Evolutionary conservation across 2,113 vertebrate species (phyloP).

Genomic region (Arenaria interpres): DNA sequence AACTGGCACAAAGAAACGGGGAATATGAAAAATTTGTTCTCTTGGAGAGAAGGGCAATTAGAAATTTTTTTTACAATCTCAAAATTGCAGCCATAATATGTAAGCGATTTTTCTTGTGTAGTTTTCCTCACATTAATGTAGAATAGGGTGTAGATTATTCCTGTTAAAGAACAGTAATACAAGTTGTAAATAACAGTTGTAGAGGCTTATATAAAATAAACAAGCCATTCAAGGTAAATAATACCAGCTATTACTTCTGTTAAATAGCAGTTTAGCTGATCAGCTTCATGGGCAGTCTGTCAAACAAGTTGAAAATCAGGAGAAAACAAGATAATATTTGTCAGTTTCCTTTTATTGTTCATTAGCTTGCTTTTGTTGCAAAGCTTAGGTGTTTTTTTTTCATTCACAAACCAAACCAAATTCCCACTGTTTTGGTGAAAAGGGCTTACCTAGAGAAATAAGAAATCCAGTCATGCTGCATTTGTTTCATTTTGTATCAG

Average conservation of each 20-base stretch:
- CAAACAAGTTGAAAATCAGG: not conserved
- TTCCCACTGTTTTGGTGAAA: not conserved
- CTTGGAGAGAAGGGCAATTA: not conserved
- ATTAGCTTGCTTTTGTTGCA: not conserved
- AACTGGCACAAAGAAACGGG: slow-evolving; percentile 48
- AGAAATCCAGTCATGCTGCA: not conserved
- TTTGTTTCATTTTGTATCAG: not conserved
- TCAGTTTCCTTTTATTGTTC: not conserved
- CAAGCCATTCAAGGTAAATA: not conserved
- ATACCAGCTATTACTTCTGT: not conserved
- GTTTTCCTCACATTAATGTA: slow-evolving; percentile 17
- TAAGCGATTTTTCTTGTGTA: slow-evolving; percentile 3
- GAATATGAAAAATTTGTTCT: slow-evolving; percentile 41
- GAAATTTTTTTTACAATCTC: slow-evolving; percentile 41
- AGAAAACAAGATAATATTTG: not conserved
- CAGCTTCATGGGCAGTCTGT: not conserved
- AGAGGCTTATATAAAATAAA: not conserved
- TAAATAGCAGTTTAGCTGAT: not conserved
- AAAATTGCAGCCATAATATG: slow-evolving; percentile 7
- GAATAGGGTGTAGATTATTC: not conserved
- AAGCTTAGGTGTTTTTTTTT: not conserved
- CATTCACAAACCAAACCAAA: not conserved
- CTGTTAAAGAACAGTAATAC: not conserved
- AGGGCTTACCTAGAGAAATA: not conserved
- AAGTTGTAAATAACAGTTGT: not conserved